A percentile compares a stretch with the other conserved stretches of the same genome.
Conservation (phyloP, 2,113 vertebrate genomes). For the Mustela nigripes region DNA sequence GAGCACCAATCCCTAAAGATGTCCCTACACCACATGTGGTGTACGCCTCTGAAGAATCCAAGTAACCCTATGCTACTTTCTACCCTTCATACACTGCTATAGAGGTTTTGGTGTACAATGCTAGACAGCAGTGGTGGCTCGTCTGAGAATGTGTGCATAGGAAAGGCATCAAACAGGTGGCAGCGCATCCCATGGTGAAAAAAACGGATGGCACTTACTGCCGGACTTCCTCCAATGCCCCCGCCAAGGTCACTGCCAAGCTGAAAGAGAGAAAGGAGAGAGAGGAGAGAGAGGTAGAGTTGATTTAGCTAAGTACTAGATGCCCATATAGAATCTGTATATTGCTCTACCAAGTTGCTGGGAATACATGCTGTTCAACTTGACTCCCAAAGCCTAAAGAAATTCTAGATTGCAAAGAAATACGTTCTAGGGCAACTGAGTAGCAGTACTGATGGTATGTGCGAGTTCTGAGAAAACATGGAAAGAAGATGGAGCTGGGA, state of each 20-base stretch:
- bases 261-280: conserved; percentile 93
- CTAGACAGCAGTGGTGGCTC: conserved; percentile 66
- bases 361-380: conserved; percentile 74
- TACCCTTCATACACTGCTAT: conserved; percentile 44
- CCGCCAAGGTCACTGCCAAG: conserved; percentile 99
- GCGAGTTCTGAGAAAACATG: conserved; percentile 67
- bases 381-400: conserved; percentile 69
- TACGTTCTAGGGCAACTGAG: neutral
- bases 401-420: conserved; percentile 64
- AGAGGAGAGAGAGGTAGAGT: conserved; percentile 88
- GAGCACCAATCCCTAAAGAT: conserved; percentile 52
- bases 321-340: conserved; percentile 71
- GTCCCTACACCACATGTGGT: conserved; percentile 34
- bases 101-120: conserved; percentile 62
- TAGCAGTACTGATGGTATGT: neutral
- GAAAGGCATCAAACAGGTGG: conserved; percentile 78
- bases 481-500: conserved; percentile 66
- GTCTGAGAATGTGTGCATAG: neutral
- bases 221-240: conserved; percentile 99
- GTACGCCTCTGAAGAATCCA: neutral
- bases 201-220: conserved; percentile 95
- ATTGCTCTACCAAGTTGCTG: conserved; percentile 72
- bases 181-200: conserved; percentile 82
- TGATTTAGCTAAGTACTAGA: conserved; percentile 87
- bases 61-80: conserved; percentile 9